A percentile compares a stretch with the other conserved stretches of the same genome.
phyloP scores from a whole-genome alignment of 2,113 vertebrate species.

The Plecotus auritus region DNA sequence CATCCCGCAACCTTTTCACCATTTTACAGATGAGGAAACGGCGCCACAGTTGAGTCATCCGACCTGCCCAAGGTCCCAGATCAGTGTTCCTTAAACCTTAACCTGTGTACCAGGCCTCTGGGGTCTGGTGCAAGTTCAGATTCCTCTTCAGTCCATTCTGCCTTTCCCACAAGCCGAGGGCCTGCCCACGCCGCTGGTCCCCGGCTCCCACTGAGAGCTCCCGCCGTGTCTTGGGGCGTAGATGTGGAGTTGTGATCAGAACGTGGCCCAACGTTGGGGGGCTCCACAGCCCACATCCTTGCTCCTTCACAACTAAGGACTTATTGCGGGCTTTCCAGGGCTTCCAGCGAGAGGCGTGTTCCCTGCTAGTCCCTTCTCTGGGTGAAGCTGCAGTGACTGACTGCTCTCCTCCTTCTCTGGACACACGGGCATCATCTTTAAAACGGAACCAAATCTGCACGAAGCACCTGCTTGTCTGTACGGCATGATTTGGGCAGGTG shows the following conservation, averaged over 20 bases:
- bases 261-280: not conserved
- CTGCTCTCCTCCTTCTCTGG: not conserved
- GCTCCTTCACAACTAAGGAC: not conserved
- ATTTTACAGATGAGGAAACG: not conserved
- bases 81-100: not conserved
- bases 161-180: not conserved
- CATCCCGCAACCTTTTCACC: not conserved
- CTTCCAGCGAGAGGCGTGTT: fast-evolving
- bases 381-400: not conserved
- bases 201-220: not conserved
- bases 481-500: not conserved
- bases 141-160: not conserved
- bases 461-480: not conserved
- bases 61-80: not conserved
- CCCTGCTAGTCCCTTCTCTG: not conserved
- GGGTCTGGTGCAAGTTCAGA: not conserved
- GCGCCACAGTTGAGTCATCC: not conserved
- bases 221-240: not conserved
- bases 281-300: not conserved
- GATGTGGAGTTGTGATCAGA: not conserved
- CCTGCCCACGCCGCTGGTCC: not conserved
- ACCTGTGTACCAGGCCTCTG: not conserved
- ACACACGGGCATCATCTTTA: not conserved
- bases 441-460: not conserved
- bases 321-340: fast-evolving